Evolutionary conservation across 2,113 vertebrate species (phyloP), one percentile per base, ranked within the genome.

Genomic region (Halichoeres trimaculatus): DNA sequence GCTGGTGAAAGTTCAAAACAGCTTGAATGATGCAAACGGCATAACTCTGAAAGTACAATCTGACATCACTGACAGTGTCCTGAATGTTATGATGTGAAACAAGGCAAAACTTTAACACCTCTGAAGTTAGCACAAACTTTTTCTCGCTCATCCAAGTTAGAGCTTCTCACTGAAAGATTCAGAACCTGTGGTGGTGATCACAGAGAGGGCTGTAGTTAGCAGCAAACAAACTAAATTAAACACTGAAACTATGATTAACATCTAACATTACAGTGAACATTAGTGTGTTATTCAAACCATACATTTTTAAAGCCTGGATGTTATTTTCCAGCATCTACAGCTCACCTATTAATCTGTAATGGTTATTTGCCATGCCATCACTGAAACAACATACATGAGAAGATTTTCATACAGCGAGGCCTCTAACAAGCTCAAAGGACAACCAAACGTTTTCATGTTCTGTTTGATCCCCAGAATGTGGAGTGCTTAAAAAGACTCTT

Each of bases 361-460:
- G 74, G 57, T 84, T 85, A 80, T 87, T 84, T 83, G 83, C 68
- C 71, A 72, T 52, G 57, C 58, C 41, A 71, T 75, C 30, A 71
- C 48, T 66, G 80, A 24, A 0, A 54, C 20, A 17, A 47, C 43
- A 16, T 5, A 45, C 6, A 30, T 6, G 14, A 56, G 1, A n/a
- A 30, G 14, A 64, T 55, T 20, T 36, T 52, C 0, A 41, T 24
- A 45, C 13, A 58, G 36, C 2, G n/a, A n/a, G 19, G n/a, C 24
- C 45, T 47, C 48, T n/a, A 40, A 19, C 30, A 22, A 3, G 36
- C 10, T 26, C 26, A 23, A 48, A 1, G 16, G 47, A 24, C 41
- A 62, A 52, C 23, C 10, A 20, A 35, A 54, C 14, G 24, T 20
- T 9, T 57, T 2, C 22, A 34, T 69, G 43, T 73, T 12, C 3